Conservation (phyloP, 2,113 vertebrate genomes). For the Dromaius novaehollandiae region DNA sequence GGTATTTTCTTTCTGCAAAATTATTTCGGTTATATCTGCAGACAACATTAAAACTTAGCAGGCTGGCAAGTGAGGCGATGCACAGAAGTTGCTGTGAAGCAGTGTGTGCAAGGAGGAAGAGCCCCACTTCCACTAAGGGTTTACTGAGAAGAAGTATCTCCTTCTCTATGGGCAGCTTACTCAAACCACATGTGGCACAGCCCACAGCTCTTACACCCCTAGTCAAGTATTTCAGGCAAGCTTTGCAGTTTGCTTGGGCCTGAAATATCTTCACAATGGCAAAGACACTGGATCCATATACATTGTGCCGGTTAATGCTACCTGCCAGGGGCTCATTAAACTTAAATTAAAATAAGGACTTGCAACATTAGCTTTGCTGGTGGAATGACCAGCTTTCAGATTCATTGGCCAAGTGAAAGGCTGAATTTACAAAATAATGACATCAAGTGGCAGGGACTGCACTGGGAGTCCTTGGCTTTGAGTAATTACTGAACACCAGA, state of each 20-base stretch:
- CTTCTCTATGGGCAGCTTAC: fast-evolving
- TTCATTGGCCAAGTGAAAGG: background rate
- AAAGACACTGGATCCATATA: background rate
- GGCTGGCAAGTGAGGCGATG: background rate
- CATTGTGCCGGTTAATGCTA: background rate
- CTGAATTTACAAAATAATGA: background rate
- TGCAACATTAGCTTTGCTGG: background rate
- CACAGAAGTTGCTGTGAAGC: no score
- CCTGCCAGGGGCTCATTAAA: background rate
- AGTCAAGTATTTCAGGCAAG: background rate
- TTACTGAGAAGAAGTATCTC: background rate
- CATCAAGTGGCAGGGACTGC: background rate
- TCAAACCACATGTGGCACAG: background rate
- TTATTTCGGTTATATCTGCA: background rate
- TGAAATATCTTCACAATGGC: background rate
- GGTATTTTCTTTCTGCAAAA: background rate
- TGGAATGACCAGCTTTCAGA: background rate
- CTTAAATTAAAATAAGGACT: background rate
- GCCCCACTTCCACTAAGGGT: fast-evolving
- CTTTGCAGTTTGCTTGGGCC: background rate
- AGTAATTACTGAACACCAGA: background rate
- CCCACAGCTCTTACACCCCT: background rate
- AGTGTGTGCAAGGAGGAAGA: background rate
- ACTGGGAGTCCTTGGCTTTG: background rate
- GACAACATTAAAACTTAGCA: background rate